phyloP scores from a whole-genome alignment of 2,113 vertebrate genomes.

The Noturus placidus region DNA sequence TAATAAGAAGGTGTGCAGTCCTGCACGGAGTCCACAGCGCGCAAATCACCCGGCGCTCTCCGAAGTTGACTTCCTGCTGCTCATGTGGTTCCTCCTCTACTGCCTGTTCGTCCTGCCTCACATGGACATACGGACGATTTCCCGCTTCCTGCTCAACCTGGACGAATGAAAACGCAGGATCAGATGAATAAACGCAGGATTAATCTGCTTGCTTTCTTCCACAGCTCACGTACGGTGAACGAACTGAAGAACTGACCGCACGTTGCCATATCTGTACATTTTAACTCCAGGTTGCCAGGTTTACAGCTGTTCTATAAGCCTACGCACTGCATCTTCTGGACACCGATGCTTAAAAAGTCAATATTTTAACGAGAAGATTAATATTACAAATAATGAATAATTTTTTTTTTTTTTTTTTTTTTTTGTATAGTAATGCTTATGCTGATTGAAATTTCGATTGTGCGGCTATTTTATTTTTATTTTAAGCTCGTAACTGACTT shows the following conservation, averaged over 20 bases:
- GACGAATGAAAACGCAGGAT: conserved; percentile 52
- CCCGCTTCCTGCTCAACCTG: conserved; percentile 65
- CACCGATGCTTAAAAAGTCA: conserved; percentile 20
- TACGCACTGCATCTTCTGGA: neutral
- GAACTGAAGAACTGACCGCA: neutral
- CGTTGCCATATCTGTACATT: conserved; percentile 48
- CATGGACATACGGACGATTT: conserved; percentile 71
- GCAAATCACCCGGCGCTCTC: conserved; percentile 19
- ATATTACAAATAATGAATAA: conserved; percentile 18
- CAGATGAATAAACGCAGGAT: neutral
- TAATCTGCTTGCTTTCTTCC: neutral
- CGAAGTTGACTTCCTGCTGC: conserved; percentile 80
- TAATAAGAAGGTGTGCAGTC: conserved; percentile 41
- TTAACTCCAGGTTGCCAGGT: conserved; percentile 17
- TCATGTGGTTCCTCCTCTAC: conserved; percentile 89
- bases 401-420: neutral
- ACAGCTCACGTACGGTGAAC: neutral
- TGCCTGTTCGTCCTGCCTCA: conserved; percentile 88
- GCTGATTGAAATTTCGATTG: conserved; percentile 41
- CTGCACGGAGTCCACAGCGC: conserved; percentile 5
- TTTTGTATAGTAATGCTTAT: conserved; percentile 35
- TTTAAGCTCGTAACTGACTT: conserved; percentile 10
- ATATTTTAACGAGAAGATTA: conserved; percentile 13
- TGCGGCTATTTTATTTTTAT: conserved; percentile 14
- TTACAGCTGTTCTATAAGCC: no score